Conservation (phyloP, 2,113 vertebrate genomes). For the Scomber colias region DNA sequence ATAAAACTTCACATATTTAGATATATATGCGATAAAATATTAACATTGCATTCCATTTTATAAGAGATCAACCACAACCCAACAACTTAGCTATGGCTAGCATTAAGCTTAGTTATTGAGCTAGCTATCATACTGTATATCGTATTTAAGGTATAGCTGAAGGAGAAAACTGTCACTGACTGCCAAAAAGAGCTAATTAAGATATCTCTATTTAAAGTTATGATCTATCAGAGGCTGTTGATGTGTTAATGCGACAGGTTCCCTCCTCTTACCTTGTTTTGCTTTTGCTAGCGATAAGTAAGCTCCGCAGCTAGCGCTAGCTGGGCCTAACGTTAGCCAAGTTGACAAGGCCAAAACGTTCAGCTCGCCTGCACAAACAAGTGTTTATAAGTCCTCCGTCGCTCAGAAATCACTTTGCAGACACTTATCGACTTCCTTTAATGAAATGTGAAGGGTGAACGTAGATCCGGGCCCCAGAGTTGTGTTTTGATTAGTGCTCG, state of each 20-base stretch:
- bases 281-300: slow-evolving; percentile 55
- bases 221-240: background rate
- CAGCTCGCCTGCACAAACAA: slow-evolving; percentile 13
- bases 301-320: slow-evolving; percentile 58
- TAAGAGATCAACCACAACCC: background rate
- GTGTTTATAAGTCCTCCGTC: background rate
- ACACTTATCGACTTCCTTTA: background rate
- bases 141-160: background rate
- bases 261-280: slow-evolving; percentile 74
- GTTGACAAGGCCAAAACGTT: slow-evolving; percentile 44
- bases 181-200: background rate
- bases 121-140: slow-evolving; percentile 13
- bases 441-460: accelerated
- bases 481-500: slow-evolving; percentile 32
- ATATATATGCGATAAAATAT: background rate
- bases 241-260: background rate
- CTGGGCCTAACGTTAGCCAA: slow-evolving; percentile 66
- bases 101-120: slow-evolving; percentile 14
- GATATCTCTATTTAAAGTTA: accelerated
- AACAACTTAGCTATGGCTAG: slow-evolving; percentile 1
- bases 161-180: too few relatives aligned
- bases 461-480: background rate
- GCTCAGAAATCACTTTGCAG: background rate
- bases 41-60: background rate
- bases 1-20: background rate